Base-by-base conservation (phyloP, 2,888 invertebrate genomes). In the Acrocyrtus sp. region DNA sequence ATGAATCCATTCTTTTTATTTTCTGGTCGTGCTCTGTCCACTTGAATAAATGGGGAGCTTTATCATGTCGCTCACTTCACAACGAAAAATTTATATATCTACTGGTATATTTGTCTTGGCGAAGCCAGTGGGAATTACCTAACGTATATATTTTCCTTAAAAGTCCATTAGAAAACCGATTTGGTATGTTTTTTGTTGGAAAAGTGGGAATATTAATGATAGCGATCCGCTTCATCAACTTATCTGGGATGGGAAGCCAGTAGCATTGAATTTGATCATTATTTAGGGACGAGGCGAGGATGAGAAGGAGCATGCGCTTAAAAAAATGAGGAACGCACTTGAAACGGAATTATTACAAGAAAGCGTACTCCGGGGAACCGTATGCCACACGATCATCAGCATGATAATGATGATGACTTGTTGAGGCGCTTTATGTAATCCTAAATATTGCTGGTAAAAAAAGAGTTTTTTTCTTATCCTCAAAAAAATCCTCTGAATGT, bases 21-120 rank as follows among this genome's bases (percentile, higher is more conserved):
- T 56, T 48, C 39, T 45, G 39, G 56, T 45, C 58, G 57, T 67
- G 67, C 39, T 39, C 48, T 72, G 72, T 72, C 72, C 72, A 72
- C 63, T 63, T 63, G 72, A 72, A 72, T 72, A 72, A 72, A 54
- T 72, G 58, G 27, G 51, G 34, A 72, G 50, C 50, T 63, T 78
- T 78, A 80, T 78, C 78, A 78, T 77, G 76, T 77, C 53, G 73
- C 78, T 80, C 80, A 72, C 73, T 78, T 70, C 77, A n/a, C n/a
- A n/a, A n/a, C 77, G 76, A 78, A 77, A 80, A 78, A 78, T 80
- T 76, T 78, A 75, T n/a, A n/a, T n/a, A n/a, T n/a, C n/a, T n/a
- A n/a, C 74, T 74, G 77, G 73, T n/a, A n/a, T 80, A 80, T 80
- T 80, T 80, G 78, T 80, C 80, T 80, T 80, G 67, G 50, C 47